These are phyloP conservation scores for Holothuria glaberrima DNA, from an alignment of 35 echinoderm and acorn worm species.

Conservation along the genomic window DNA sequence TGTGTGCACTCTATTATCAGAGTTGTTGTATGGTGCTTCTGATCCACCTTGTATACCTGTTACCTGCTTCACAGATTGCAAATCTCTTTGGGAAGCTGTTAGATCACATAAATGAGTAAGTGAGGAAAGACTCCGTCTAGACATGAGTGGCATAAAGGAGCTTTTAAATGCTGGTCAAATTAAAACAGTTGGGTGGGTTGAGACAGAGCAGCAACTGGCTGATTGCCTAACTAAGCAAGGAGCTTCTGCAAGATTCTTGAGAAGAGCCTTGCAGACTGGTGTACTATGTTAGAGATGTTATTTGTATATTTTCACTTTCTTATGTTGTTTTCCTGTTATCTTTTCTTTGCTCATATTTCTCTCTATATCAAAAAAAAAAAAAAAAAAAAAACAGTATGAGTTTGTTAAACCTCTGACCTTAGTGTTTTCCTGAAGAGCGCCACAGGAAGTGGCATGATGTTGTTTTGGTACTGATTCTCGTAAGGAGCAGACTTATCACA, in stretches of 20 bases:
- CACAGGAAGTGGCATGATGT: background rate
- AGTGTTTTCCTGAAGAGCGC: too few species aligned
- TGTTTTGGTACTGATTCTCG: too few species aligned
- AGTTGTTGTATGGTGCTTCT: constrained; percentile 38
- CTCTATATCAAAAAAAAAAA: background rate
- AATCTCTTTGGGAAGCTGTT: constrained; percentile 35
- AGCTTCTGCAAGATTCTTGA: background rate
- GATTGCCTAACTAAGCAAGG: too few species aligned
- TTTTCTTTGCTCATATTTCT: too few species aligned
- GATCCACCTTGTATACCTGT: constrained; percentile 19
- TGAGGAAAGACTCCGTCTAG: constrained; percentile 50
- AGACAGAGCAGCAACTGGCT: constrained; percentile 44
- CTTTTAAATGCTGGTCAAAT: constrained; percentile 34
- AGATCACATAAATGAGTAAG: constrained; percentile 41
- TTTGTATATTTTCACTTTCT: background rate
- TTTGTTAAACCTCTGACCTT: too few species aligned
- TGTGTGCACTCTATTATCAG: constrained; percentile 28
- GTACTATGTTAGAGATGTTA: background rate
- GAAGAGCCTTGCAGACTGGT: background rate
- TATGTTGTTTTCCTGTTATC: too few species aligned
- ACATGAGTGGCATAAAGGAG: constrained; percentile 50
- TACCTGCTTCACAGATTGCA: constrained; percentile 37
- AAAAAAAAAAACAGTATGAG: background rate
- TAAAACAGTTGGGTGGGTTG: constrained; percentile 12
- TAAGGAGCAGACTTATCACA: too few species aligned